Conservation (phyloP, 2,888 invertebrate species). For the Eupithecia inturbata region DNA sequence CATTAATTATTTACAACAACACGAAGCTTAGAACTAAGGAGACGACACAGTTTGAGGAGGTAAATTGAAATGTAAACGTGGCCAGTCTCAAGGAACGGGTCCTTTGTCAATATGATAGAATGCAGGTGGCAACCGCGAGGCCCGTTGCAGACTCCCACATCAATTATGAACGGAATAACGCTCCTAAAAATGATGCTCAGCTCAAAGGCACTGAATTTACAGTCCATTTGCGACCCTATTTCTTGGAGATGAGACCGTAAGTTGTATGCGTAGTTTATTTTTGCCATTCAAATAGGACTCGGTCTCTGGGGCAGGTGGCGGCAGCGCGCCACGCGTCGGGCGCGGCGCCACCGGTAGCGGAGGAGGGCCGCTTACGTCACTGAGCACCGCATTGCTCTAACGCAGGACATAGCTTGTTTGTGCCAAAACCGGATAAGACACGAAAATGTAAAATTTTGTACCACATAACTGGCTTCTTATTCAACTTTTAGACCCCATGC, state of each 20-base stretch:
- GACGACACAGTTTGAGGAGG: background rate
- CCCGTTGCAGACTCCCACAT: conserved; percentile 34
- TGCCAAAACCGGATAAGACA: conserved; percentile 7
- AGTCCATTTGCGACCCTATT: conserved; percentile 37
- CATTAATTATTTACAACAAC: background rate
- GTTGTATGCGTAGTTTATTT: conserved; percentile 29
- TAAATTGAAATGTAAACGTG: background rate
- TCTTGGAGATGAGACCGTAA: conserved; percentile 10
- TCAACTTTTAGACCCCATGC: background rate
- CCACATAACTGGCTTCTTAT: background rate
- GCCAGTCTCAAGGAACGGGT: background rate
- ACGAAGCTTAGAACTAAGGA: background rate
- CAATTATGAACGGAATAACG: conserved; percentile 57
- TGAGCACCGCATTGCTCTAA: background rate
- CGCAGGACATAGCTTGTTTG: background rate
- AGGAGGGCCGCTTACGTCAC: background rate
- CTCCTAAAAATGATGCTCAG: conserved; percentile 50
- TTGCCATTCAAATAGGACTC: conserved; percentile 50
- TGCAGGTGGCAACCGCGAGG: background rate
- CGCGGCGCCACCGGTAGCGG: conserved; percentile 1
- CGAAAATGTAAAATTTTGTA: background rate
- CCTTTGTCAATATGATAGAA: background rate
- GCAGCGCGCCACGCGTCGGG: background rate
- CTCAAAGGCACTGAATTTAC: conserved; percentile 36
- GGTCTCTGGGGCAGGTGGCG: conserved; percentile 43